These are phyloP conservation scores for Brachionus paranguensis DNA, from an alignment of 1,140 invertebrate genomes.

Conservation along the genomic window DNA sequence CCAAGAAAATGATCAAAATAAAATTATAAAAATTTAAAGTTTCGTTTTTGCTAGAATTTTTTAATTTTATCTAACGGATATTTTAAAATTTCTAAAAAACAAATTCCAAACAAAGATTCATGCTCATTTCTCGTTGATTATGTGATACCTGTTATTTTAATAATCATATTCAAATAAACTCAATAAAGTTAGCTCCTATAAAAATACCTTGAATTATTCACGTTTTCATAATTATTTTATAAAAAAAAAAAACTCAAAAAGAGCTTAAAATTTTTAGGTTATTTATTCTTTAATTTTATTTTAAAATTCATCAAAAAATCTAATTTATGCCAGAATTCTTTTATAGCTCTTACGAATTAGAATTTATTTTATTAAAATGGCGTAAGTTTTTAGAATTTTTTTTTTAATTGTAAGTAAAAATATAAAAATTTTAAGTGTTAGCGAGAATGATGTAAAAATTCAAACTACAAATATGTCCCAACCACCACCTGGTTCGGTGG, in stretches of 20 bases:
- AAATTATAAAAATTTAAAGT: not conserved
- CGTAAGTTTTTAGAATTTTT: not conserved
- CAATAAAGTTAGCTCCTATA: not conserved
- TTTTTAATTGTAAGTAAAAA: not conserved
- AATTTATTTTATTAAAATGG: not conserved
- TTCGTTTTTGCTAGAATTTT: not conserved
- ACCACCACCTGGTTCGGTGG: not conserved
- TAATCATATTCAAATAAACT: not conserved
- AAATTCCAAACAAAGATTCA: not conserved
- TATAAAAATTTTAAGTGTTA: not conserved
- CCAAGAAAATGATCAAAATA: no score
- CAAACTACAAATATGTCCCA: not conserved
- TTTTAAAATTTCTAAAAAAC: not conserved
- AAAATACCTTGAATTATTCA: not conserved
- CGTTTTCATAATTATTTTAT: no score
- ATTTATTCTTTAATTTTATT: not conserved
- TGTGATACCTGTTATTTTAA: not conserved
- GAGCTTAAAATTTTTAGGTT: not conserved
- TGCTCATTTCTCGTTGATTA: no score
- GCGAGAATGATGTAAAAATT: constrained; percentile 5
- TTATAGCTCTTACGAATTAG: not conserved
- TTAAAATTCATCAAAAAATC: not conserved
- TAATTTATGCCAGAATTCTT: not conserved
- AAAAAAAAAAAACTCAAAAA: no score
- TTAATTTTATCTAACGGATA: not conserved